A percentile compares a stretch with the other conserved stretches of the same genome.
phyloP scores from a whole-genome alignment of 1,140 invertebrate genomes.

The Polypedilum pembai region DNA sequence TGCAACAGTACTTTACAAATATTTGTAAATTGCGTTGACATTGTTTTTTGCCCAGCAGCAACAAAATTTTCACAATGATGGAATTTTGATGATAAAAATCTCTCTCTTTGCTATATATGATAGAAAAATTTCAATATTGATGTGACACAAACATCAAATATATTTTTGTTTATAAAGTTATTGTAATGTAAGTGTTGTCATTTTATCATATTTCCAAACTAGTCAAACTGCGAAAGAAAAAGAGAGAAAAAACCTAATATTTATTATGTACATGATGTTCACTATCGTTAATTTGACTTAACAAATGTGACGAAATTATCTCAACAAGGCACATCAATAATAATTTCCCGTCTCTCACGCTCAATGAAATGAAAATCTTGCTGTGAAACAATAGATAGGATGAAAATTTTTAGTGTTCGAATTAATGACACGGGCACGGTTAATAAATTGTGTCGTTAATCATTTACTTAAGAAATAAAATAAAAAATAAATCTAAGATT shows the following conservation, averaged over 20 bases:
- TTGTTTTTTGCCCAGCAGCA: neutral
- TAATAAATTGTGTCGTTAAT: conserved; percentile 13
- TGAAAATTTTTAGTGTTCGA: neutral
- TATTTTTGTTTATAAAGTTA: no score
- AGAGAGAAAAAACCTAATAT: no score
- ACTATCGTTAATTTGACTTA: conserved; percentile 12
- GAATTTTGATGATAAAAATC: neutral
- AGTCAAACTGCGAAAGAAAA: no score
- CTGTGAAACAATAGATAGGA: neutral
- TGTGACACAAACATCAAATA: no score
- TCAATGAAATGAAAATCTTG: neutral
- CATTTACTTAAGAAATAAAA: neutral
- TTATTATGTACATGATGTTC: conserved; percentile 2
- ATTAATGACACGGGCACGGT: conserved; percentile 10
- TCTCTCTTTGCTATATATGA: no score
- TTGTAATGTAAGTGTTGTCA: no score
- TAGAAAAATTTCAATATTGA: no score
- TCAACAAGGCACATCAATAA: neutral
- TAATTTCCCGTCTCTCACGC: neutral
- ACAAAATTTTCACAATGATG: neutral
- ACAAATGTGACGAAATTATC: conserved; percentile 26
- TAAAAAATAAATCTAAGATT: neutral
- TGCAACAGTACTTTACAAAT: neutral
- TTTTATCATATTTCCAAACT: no score
- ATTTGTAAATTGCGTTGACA: conserved; percentile 12